Base-by-base conservation (phyloP, 2,888 invertebrate genomes). In the Amaurobius ferox region DNA sequence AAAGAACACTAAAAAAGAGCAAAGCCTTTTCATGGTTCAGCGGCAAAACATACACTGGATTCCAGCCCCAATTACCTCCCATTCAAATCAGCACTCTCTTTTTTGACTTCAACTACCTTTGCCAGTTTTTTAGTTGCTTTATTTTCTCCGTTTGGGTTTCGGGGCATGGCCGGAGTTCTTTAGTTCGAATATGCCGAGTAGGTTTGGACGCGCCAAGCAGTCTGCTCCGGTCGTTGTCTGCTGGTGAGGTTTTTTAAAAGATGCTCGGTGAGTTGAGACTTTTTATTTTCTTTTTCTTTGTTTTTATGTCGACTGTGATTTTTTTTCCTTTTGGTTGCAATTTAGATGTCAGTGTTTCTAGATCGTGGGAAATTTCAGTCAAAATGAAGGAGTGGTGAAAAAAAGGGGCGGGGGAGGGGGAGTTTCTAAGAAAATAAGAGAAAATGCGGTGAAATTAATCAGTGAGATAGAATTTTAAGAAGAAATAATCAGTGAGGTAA, bases 181-280 rank as follows among this genome's bases (percentile, higher is more conserved):
- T 44, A 16, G 13, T 44, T 44, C 44, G 44, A 16, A 44, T 44
- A 44, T 44, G 44, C 16, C 44, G 44, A 44, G 16, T 16, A 16
- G 44, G 44, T 44, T 44, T 16, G 44, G 44, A 44, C 44, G 44
- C 44, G 44, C 44, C 44, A 44, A 16, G 44, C 44, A 44, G 44
- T 44, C 44, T 44, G 44, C 16, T 44, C 44, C 13, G 44, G 44
- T 44, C 44, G 44, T 44, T 44, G 16, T 44, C 16, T 16, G 44
- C 16, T 44, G 6, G 35, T 7, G 35, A 35, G 35, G 35, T 35
- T 35, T 35, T 35, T 35, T n/a, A 5, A 9, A 9, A 7, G 35
- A 35, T 35, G 35, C 6, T 35, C 5, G 35, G 35, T 35, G 9
- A 35, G 35, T 35, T n/a, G n/a, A n/a, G n/a, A n/a, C n/a, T 9